These are phyloP conservation scores for Himalopsyche japonica DNA, from an alignment of 2,888 invertebrate species.

Conservation along the genomic window DNA sequence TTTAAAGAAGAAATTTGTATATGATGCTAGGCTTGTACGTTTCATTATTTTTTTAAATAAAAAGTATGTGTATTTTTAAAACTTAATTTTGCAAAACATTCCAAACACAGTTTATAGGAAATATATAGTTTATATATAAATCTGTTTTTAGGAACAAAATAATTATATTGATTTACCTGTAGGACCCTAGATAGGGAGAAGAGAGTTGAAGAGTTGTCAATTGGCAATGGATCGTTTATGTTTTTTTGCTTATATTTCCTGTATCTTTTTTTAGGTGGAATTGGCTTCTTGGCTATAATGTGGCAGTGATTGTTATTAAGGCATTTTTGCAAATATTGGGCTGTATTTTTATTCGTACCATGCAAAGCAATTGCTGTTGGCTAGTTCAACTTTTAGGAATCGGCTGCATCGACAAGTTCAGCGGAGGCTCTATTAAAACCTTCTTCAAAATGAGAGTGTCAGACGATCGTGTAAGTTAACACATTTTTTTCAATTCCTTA, in stretches of 20 bases:
- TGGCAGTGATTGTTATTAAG: conserved; percentile 86
- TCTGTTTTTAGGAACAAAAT: no score
- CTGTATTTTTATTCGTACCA: conserved; percentile 75
- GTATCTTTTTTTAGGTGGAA: conserved; percentile 73
- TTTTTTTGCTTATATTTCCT: background rate
- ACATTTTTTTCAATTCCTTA: background rate
- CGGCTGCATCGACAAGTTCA: conserved; percentile 80
- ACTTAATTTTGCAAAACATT: no score
- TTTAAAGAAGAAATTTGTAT: no score
- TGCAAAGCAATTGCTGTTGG: conserved; percentile 69
- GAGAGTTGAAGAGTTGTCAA: no score
- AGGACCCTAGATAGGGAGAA: no score
- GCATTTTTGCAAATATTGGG: conserved; percentile 88
- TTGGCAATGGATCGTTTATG: no score
- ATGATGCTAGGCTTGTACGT: no score
- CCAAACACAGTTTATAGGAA: no score
- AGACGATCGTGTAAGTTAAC: background rate
- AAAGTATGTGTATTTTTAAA: no score
- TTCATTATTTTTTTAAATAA: no score
- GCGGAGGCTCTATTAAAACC: conserved; percentile 50
- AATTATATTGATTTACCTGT: no score
- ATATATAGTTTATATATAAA: no score
- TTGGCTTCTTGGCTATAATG: conserved; percentile 84
- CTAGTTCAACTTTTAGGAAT: conserved; percentile 88
- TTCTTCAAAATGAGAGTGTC: conserved; percentile 48